These are phyloP conservation scores for Anastatus disparis DNA, from an alignment of 1,140 invertebrate genomes.

Conservation along the genomic window DNA sequence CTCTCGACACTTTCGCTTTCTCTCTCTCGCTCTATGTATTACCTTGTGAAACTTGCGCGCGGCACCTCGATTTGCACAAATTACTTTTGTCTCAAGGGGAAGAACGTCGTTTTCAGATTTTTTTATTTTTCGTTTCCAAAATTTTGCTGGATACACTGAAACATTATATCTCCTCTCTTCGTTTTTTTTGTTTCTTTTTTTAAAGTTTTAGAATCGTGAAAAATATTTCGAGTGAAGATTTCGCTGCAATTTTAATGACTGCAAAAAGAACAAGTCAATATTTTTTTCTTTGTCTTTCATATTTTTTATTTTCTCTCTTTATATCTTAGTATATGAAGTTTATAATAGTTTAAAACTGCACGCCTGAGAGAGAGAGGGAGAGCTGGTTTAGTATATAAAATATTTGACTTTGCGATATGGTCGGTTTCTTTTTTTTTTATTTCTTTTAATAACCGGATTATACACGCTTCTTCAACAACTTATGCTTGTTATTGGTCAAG, in stretches of 20 bases:
- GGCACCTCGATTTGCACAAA: slow-evolving; percentile 42
- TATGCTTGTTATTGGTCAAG: neutral
- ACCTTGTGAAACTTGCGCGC: slow-evolving; percentile 27
- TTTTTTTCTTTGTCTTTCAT: neutral
- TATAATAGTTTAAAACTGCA: too few relatives aligned
- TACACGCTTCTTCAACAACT: neutral
- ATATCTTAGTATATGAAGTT: too few relatives aligned
- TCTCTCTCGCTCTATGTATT: too few relatives aligned
- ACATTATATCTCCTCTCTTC: too few relatives aligned
- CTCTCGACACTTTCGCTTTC: slow-evolving; percentile 13
- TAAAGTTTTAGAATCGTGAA: neutral
- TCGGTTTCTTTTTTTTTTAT: too few relatives aligned
- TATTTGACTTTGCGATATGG: neutral
- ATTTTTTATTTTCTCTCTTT: slow-evolving; percentile 9
- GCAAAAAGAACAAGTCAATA: neutral
- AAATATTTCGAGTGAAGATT: neutral
- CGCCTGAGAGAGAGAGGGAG: neutral
- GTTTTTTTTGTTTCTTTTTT: neutral
- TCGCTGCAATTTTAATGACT: slow-evolving; percentile 30
- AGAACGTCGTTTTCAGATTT: slow-evolving; percentile 8
- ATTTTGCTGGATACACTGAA: slow-evolving; percentile 31
- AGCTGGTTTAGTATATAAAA: neutral
- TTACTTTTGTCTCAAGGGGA: slow-evolving; percentile 39
- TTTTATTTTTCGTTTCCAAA: too few relatives aligned
- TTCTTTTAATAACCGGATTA: neutral